phyloP scores from a whole-genome alignment of 2,888 invertebrate species.

The Chaetoderma sp. region DNA sequence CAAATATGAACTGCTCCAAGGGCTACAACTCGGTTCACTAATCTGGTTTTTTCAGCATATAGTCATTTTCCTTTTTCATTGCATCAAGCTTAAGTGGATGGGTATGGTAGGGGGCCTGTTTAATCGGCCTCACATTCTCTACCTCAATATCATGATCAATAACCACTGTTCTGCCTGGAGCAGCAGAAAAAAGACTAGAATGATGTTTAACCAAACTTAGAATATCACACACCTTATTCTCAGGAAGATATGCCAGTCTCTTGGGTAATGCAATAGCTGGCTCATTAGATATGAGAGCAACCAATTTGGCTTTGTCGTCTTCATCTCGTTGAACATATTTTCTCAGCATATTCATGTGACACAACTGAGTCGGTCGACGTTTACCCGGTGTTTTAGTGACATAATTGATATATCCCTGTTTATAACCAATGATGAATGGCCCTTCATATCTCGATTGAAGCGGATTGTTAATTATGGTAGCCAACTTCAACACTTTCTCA shows the following conservation, averaged over 20 bases:
- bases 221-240: too few species aligned
- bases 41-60: too few species aligned
- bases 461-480: not conserved
- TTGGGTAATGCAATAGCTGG: too few species aligned
- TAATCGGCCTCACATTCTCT: not conserved
- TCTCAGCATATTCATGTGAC: slow-evolving; percentile 37
- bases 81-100: not conserved
- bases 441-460: slow-evolving; percentile 13
- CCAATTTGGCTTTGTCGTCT: too few species aligned
- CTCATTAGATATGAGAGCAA: too few species aligned
- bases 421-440: slow-evolving; percentile 1
- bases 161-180: not conserved
- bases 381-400: slow-evolving; percentile 29
- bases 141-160: not conserved
- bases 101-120: not conserved
- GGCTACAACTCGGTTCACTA: too few species aligned
- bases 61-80: not conserved
- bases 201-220: not conserved
- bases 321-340: slow-evolving; percentile 27
- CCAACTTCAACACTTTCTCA: slow-evolving; percentile 33
- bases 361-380: slow-evolving; percentile 22
- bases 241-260: too few species aligned
- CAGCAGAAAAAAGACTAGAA: not conserved
- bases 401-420: slow-evolving; percentile 10
- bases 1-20: too few species aligned